These are phyloP conservation scores for Anoplophora glabripennis DNA, from an alignment of 1,140 invertebrate species.

Conservation along the genomic window DNA sequence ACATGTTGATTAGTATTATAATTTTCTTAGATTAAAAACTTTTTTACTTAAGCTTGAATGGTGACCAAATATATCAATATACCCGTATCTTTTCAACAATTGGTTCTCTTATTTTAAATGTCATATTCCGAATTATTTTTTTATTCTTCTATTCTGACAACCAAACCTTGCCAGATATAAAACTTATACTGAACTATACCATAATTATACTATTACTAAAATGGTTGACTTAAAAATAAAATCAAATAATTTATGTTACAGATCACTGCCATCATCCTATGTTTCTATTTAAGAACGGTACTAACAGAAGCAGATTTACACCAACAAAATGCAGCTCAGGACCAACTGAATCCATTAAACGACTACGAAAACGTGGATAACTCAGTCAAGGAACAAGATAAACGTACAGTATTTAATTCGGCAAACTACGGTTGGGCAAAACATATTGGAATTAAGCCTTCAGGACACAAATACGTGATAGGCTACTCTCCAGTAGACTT, in stretches of 20 bases:
- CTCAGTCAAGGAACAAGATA: slow-evolving; percentile 36
- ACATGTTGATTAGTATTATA: no score
- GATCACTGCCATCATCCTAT: slow-evolving; percentile 4
- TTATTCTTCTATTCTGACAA: no score
- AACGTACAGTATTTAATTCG: slow-evolving; percentile 38
- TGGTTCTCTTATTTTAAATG: no score
- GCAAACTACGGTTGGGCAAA: slow-evolving; percentile 33
- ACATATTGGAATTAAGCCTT: slow-evolving; percentile 32
- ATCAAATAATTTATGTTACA: slow-evolving; percentile 2
- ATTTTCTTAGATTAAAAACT: no score
- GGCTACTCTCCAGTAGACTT: slow-evolving; percentile 35
- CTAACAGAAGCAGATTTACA: slow-evolving; percentile 13
- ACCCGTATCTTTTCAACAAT: no score
- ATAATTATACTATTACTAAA: no score
- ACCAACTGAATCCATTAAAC: slow-evolving; percentile 37
- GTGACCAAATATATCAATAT: no score
- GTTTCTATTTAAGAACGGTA: not conserved
- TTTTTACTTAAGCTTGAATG: no score
- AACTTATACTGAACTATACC: no score
- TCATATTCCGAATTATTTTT: no score
- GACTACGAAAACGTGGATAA: slow-evolving; percentile 28
- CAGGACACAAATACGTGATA: slow-evolving; percentile 34
- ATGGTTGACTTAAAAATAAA: not conserved
- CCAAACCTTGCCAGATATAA: no score
- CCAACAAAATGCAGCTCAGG: slow-evolving; percentile 23